These are phyloP conservation scores for Leptopilina boulardi DNA, from an alignment of 1,140 invertebrate genomes.

Conservation along the genomic window DNA sequence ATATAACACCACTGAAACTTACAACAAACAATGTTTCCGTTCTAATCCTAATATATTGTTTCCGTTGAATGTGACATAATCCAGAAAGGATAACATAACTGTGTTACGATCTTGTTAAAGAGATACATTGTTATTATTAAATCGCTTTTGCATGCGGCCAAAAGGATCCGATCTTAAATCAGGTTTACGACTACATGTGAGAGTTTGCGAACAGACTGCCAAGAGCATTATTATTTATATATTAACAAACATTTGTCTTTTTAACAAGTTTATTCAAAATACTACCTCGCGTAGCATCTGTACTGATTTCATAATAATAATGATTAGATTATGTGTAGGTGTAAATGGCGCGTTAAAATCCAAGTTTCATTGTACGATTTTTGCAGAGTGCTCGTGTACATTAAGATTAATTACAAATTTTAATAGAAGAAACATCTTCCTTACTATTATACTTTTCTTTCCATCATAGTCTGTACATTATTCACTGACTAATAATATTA, in stretches of 20 bases:
- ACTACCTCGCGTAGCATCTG: conserved; percentile 24
- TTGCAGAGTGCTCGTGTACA: conserved; percentile 38
- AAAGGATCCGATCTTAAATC: conserved; percentile 48
- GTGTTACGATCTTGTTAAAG: conserved; percentile 21
- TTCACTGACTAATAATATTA: background rate
- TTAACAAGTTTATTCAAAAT: background rate
- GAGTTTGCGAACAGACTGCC: conserved; percentile 22
- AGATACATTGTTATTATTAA: conserved; percentile 48
- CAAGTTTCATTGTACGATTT: conserved; percentile 15
- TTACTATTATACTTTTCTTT: conserved; percentile 36
- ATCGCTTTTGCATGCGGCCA: conserved; percentile 59
- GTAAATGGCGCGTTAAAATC: background rate
- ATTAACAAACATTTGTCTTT: conserved; percentile 12
- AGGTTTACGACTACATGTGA: conserved; percentile 38
- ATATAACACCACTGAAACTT: background rate
- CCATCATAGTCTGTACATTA: background rate
- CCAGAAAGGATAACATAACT: background rate
- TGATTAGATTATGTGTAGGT: background rate
- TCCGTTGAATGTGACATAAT: background rate
- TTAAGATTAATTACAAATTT: conserved; percentile 27
- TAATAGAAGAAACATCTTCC: conserved; percentile 19
- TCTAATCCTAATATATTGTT: background rate
- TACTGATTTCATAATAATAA: conserved; percentile 17
- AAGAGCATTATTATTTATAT: background rate
- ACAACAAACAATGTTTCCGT: background rate